Evolutionary conservation across 2,797 vertebrate species (phyloP).

Genomic region (Platalea minor): DNA sequence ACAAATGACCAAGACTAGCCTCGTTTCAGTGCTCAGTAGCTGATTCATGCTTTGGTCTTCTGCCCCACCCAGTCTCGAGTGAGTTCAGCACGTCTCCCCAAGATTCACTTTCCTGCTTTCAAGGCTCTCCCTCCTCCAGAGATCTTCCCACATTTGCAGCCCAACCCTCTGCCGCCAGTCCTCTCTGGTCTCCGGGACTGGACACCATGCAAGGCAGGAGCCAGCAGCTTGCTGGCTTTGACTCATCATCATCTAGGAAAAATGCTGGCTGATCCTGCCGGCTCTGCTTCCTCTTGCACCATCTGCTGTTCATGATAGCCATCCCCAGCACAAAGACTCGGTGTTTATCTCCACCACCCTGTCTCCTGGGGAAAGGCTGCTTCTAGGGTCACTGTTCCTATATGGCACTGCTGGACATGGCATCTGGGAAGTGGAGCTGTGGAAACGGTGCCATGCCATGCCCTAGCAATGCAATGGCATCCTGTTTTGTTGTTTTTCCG

Average conservation of each 20-base stretch:
- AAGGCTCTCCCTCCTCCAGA: neutral
- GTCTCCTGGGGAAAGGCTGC: neutral
- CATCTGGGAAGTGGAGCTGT: neutral
- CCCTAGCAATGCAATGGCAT: neutral
- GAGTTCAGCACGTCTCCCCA: neutral
- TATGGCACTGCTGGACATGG: neutral
- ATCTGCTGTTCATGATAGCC: neutral
- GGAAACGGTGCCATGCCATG: neutral
- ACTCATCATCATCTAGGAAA: conserved; percentile 39
- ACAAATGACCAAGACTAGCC: conserved; percentile 6
- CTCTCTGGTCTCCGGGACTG: conserved; percentile 10
- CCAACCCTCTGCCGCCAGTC: neutral
- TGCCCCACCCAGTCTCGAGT: conserved; percentile 17
- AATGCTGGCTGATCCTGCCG: neutral
- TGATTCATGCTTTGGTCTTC: conserved; percentile 48
- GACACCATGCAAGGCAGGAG: neutral
- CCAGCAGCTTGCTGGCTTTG: conserved; percentile 38
- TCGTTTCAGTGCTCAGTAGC: neutral
- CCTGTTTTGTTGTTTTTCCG: neutral
- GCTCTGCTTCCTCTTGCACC: conserved; percentile 1
- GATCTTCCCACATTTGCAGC: neutral
- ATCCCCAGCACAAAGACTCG: neutral
- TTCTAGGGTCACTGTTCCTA: neutral
- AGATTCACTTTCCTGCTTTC: neutral
- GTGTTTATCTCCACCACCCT: neutral